Evolutionary conservation across 1,140 invertebrate genomes (phyloP).

Genomic region (Adoxophyes honmai): DNA sequence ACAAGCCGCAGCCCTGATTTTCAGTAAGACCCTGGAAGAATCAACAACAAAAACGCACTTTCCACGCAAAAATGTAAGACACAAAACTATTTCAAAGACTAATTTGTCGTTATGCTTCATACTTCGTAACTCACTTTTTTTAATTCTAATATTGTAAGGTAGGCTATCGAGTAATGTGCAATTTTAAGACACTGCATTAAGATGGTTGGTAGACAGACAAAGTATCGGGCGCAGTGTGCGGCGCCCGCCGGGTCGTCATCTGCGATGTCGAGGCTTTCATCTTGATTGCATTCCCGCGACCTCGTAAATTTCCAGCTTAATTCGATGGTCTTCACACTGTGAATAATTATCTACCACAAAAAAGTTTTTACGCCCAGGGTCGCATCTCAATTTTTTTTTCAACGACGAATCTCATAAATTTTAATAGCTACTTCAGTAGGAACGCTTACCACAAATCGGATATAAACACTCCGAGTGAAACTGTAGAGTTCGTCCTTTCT

Average conservation of each 20-base stretch:
- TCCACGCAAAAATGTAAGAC: too few relatives aligned
- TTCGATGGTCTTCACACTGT: slow-evolving; percentile 25
- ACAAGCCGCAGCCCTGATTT: too few relatives aligned
- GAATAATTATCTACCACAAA: slow-evolving; percentile 22
- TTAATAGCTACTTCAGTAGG: slow-evolving; percentile 10
- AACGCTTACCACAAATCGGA: neutral
- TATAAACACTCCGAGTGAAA: slow-evolving; percentile 2
- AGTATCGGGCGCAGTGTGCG: neutral
- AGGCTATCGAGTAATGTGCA: too few relatives aligned
- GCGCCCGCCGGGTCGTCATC: slow-evolving; percentile 20
- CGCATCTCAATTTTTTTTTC: slow-evolving; percentile 5
- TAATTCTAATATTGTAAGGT: too few relatives aligned
- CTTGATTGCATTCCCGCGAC: slow-evolving; percentile 30
- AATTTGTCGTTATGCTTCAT: too few relatives aligned
- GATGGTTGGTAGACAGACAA: neutral
- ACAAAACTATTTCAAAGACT: too few relatives aligned
- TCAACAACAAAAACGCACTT: too few relatives aligned
- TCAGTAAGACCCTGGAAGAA: too few relatives aligned
- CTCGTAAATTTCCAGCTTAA: slow-evolving; percentile 29
- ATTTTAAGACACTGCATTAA: too few relatives aligned
- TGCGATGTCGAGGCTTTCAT: slow-evolving; percentile 25
- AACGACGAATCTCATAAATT: slow-evolving; percentile 7
- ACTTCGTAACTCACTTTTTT: too few relatives aligned
- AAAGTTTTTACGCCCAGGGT: slow-evolving; percentile 14
- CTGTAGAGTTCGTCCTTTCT: too few relatives aligned